These are phyloP conservation scores for Hydrotaea diabolus DNA, from an alignment of 2,888 invertebrate genomes.

Conservation along the genomic window DNA sequence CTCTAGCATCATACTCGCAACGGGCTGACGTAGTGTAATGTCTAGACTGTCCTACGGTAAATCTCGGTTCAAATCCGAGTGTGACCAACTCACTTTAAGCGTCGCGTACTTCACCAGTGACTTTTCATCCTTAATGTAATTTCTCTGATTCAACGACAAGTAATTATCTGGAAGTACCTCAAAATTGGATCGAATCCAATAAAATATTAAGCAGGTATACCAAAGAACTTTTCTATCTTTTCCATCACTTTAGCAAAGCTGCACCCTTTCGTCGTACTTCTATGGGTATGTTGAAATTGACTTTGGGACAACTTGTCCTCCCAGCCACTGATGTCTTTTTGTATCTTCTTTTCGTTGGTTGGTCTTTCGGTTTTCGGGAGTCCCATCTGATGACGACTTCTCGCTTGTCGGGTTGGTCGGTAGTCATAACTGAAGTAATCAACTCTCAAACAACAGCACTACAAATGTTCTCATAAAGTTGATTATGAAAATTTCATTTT, in stretches of 20 bases:
- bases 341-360: neutral
- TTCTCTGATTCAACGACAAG: too few relatives aligned
- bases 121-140: too few relatives aligned
- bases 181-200: too few relatives aligned
- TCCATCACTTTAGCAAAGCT: neutral
- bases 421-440: constrained; percentile 52
- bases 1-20: too few relatives aligned
- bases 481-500: constrained; percentile 59
- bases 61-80: too few relatives aligned
- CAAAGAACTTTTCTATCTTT: too few relatives aligned
- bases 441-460: constrained; percentile 44
- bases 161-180: too few relatives aligned
- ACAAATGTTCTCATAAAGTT: constrained; percentile 53
- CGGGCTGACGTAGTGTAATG: too few relatives aligned
- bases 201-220: too few relatives aligned
- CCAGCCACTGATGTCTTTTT: constrained; percentile 4
- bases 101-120: too few relatives aligned
- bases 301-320: constrained; percentile 25
- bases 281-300: constrained; percentile 40
- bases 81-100: too few relatives aligned
- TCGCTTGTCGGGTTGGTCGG: constrained; percentile 28
- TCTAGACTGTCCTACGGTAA: too few relatives aligned
- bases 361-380: neutral
- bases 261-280: constrained; percentile 3
- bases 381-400: neutral